phyloP scores from a whole-genome alignment of 2,888 invertebrate genomes.

The Stomorhina lunata region DNA sequence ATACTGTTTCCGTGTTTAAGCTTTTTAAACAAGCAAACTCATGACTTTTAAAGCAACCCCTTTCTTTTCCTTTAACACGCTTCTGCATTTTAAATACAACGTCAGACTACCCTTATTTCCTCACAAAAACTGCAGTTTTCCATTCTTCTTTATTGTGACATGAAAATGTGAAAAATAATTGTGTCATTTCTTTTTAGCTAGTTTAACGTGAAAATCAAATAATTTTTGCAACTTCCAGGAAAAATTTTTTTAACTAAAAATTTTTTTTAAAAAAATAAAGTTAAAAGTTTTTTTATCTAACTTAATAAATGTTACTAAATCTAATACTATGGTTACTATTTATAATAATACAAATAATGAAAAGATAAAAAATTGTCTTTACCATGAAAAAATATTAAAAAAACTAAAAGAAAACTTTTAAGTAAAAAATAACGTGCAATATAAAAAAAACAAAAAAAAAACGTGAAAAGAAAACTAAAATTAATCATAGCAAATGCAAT shows the following conservation, averaged over 20 bases:
- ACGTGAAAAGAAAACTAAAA: conserved; percentile 17
- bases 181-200: conserved; percentile 59
- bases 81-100: neutral
- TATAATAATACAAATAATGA: conserved; percentile 55
- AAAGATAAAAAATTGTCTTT: conserved; percentile 29
- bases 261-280: neutral
- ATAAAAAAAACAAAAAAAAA: conserved; percentile 6
- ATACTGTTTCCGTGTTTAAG: too few relatives aligned
- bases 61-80: neutral
- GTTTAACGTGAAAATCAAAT: conserved; percentile 47
- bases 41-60: neutral
- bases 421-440: conserved; percentile 7
- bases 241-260: conserved; percentile 1
- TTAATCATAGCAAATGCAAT: conserved; percentile 53
- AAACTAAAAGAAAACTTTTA: neutral
- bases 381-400: neutral
- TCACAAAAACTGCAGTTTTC: conserved; percentile 32
- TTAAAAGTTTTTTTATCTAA: conserved; percentile 5
- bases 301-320: conserved; percentile 36
- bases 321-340: conserved; percentile 59
- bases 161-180: conserved; percentile 12
- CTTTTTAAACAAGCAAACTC: neutral
- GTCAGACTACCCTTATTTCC: conserved; percentile 58
- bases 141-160: conserved; percentile 27
- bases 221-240: conserved; percentile 19